Evolutionary conservation across 2,797 vertebrate species (phyloP).

Genomic region (Xiphorhynchus erythropygius): DNA sequence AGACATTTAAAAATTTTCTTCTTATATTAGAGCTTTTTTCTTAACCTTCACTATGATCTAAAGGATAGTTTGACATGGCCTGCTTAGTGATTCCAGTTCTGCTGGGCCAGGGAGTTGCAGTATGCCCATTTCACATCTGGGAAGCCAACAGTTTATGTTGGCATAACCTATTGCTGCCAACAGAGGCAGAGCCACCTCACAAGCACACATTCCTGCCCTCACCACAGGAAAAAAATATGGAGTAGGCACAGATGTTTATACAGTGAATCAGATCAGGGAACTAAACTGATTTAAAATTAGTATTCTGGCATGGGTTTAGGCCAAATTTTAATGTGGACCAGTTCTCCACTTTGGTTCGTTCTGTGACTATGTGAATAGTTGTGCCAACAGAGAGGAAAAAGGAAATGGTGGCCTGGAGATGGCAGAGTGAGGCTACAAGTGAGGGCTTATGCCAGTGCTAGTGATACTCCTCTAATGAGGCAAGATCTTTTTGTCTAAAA

Average conservation of each 20-base stretch:
- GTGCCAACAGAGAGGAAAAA: neutral
- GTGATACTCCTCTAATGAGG: neutral
- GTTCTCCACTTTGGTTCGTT: neutral
- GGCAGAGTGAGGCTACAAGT: neutral
- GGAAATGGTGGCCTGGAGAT: neutral
- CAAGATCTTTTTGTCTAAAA: neutral
- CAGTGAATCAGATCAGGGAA: neutral
- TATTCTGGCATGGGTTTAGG: neutral
- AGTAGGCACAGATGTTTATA: neutral
- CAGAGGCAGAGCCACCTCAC: accelerated
- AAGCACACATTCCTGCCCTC: neutral
- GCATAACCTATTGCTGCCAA: neutral
- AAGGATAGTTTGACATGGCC: accelerated
- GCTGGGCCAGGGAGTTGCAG: neutral
- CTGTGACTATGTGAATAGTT: neutral
- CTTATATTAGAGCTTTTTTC: neutral
- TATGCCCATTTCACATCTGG: neutral
- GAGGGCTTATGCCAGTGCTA: neutral
- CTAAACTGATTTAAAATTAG: neutral
- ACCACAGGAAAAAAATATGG: neutral
- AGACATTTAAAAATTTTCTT: neutral
- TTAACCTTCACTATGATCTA: neutral
- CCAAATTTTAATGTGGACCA: neutral
- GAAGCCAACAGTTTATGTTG: neutral
- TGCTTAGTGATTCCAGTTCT: neutral